Conservation (phyloP, 2,797 vertebrate genomes). For the Catamblyrhynchus diadema region DNA sequence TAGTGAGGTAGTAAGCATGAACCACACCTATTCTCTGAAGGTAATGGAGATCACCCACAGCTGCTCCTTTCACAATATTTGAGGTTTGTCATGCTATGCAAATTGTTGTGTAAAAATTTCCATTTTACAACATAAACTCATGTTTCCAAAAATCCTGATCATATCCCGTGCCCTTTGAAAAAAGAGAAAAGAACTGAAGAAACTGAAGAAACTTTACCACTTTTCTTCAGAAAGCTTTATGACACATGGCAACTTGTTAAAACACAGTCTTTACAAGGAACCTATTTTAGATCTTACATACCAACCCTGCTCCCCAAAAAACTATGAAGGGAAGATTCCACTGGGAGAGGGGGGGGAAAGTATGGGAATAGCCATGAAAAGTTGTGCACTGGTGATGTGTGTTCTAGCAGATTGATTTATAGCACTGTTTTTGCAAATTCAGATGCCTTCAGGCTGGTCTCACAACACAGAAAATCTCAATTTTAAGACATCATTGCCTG, state of each 20-base stretch:
- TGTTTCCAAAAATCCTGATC: neutral
- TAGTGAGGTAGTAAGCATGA: neutral
- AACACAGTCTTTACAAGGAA: neutral
- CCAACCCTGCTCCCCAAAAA: neutral
- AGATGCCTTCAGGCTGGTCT: neutral
- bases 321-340: neutral
- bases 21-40: conserved; percentile 46
- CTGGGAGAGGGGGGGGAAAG: neutral
- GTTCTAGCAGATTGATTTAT: neutral
- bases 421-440: neutral
- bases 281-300: neutral
- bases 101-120: neutral
- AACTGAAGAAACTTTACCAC: neutral
- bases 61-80: conserved; percentile 17
- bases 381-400: neutral
- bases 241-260: neutral
- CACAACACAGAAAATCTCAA: neutral
- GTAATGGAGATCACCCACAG: conserved; percentile 18
- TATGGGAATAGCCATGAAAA: neutral
- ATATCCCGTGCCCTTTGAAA: neutral
- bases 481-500: neutral
- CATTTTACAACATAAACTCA: conserved; percentile 26
- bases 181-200: neutral
- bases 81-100: neutral
- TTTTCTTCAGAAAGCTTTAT: neutral